These are phyloP conservation scores for Austrofundulus limnaeus DNA, from an alignment of 2,113 vertebrate genomes.

Conservation along the genomic window DNA sequence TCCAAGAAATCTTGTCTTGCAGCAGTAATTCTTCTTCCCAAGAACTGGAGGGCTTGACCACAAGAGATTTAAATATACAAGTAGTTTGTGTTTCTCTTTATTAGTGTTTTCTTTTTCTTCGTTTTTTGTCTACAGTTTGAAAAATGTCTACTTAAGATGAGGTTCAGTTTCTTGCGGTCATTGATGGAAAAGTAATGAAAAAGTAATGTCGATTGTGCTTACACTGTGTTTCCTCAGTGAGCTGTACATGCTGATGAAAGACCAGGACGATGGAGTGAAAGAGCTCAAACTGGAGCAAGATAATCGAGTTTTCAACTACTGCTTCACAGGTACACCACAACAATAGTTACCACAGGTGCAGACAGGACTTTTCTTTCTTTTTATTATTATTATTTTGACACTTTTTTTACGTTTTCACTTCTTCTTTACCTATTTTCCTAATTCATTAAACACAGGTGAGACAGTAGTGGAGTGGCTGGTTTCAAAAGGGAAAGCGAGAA, in stretches of 20 bases:
- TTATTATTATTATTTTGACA: background rate
- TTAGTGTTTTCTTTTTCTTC: too few species aligned
- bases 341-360: background rate
- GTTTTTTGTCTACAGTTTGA: background rate
- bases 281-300: slow-evolving; percentile 92
- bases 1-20: background rate
- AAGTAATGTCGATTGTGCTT: slow-evolving; percentile 2
- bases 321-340: slow-evolving; percentile 86
- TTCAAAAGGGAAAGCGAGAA: slow-evolving; percentile 83
- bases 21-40: too few species aligned
- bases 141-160: background rate
- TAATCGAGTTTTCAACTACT: slow-evolving; percentile 91
- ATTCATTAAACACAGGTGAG: slow-evolving; percentile 74
- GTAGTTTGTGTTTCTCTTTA: too few species aligned
- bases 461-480: slow-evolving; percentile 92
- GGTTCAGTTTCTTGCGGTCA: background rate
- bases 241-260: slow-evolving; percentile 89
- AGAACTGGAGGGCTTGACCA: too few species aligned
- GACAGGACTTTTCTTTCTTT: background rate
- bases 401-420: background rate
- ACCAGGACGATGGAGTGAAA: slow-evolving; percentile 87
- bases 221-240: slow-evolving; percentile 75
- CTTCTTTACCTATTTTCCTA: background rate
- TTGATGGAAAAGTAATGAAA: background rate
- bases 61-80: too few species aligned